Percentiles rank a stretch among this genome's conserved stretches.
phyloP scores from a whole-genome alignment of 2,888 invertebrate genomes.

The Noctua pronuba region DNA sequence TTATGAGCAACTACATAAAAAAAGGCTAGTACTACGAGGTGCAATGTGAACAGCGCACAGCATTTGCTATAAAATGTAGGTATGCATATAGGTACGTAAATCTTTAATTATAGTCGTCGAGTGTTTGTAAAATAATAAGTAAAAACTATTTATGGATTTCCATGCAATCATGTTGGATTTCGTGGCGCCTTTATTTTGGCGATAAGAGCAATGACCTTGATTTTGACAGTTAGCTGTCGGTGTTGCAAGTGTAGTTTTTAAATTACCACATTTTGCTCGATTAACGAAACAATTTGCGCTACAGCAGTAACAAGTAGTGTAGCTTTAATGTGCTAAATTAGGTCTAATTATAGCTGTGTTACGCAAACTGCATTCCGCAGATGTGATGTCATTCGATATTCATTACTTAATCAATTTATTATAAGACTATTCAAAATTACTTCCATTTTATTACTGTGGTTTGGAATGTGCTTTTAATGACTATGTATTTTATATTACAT shows the following conservation, averaged over 20 bases:
- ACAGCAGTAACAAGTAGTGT: background rate
- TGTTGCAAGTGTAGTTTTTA: conserved; percentile 47
- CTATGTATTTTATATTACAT: background rate
- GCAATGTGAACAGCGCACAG: background rate
- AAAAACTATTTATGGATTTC: background rate
- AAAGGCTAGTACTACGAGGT: too few relatives aligned
- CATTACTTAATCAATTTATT: background rate
- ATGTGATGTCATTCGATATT: background rate
- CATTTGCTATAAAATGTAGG: background rate
- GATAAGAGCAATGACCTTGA: conserved; percentile 34
- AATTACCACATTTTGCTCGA: conserved; percentile 37
- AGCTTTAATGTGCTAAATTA: conserved; percentile 26
- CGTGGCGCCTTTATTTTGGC: conserved; percentile 5
- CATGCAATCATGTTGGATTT: background rate
- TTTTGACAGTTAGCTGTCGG: conserved; percentile 29
- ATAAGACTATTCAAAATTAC: background rate
- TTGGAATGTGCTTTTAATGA: background rate
- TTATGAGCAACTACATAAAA: too few relatives aligned
- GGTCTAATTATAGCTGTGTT: conserved; percentile 21
- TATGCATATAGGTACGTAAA: background rate
- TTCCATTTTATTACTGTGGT: background rate
- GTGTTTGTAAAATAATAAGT: background rate
- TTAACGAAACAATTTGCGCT: conserved; percentile 29
- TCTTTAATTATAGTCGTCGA: background rate
- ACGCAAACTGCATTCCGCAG: conserved; percentile 21